phyloP scores from a whole-genome alignment of 2,113 vertebrate genomes.

The Mugil cephalus region DNA sequence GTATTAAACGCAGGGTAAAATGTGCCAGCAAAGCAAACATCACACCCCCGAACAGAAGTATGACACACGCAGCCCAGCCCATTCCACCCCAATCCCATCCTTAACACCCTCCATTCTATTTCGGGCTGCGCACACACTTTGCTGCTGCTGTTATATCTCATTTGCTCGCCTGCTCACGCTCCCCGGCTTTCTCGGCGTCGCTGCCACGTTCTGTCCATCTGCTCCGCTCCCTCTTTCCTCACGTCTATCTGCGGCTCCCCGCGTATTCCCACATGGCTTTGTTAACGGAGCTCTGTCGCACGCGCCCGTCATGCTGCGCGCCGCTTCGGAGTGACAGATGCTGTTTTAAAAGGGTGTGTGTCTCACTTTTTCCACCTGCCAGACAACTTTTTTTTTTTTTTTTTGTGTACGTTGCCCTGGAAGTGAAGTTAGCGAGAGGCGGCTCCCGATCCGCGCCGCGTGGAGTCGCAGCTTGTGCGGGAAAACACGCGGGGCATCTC shows the following conservation, averaged over 20 bases:
- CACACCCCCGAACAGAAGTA: slow-evolving; percentile 64
- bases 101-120: slow-evolving; percentile 64
- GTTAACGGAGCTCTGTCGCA: slow-evolving; percentile 71
- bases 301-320: slow-evolving; percentile 40
- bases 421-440: slow-evolving; percentile 10
- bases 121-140: slow-evolving; percentile 32
- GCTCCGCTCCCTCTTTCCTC: slow-evolving; percentile 67
- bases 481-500: slow-evolving; percentile 9
- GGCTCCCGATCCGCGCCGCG: background rate
- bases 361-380: slow-evolving; percentile 62
- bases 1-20: slow-evolving; percentile 54
- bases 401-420: slow-evolving; percentile 9
- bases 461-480: background rate
- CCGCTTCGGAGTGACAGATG: slow-evolving; percentile 70
- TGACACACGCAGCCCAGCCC: slow-evolving; percentile 43
- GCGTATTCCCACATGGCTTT: slow-evolving; percentile 75
- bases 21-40: slow-evolving; percentile 75
- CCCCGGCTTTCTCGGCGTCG: slow-evolving; percentile 36
- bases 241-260: slow-evolving; percentile 57
- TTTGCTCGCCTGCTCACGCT: slow-evolving; percentile 40
- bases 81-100: slow-evolving; percentile 32
- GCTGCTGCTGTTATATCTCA: slow-evolving; percentile 43
- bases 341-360: slow-evolving; percentile 51
- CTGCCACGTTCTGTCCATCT: slow-evolving; percentile 72
- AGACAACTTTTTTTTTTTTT: slow-evolving; percentile 57